Evolutionary conservation across 2,888 invertebrate genomes (phyloP).

Genomic region (Sminthurinus aureus): DNA sequence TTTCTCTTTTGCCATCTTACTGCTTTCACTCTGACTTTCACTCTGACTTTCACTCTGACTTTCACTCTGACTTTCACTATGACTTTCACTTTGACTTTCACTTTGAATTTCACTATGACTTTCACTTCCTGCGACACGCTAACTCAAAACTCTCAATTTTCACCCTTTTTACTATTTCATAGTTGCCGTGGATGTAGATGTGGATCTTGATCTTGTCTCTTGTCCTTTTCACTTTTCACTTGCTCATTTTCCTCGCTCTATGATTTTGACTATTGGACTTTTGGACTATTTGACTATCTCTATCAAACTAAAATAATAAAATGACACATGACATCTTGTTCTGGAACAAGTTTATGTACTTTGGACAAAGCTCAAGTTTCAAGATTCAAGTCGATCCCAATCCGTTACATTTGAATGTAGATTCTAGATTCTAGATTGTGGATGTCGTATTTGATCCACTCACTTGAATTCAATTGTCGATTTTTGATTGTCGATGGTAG

Average conservation of each 20-base stretch:
- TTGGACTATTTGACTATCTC: no score
- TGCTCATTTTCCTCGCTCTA: no score
- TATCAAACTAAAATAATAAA: conserved; percentile 6
- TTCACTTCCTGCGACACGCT: no score
- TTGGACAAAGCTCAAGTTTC: no score
- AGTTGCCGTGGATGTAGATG: neutral
- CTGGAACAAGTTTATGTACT: neutral
- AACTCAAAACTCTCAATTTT: conserved; percentile 5
- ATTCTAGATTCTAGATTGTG: neutral
- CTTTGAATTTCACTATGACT: no score
- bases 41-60: no score
- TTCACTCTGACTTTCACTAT: no score
- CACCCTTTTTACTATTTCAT: neutral
- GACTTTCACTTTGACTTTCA: no score
- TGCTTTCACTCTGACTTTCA: no score
- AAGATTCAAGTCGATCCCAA: no score
- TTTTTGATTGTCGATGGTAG: no score
- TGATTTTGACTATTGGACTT: no score
- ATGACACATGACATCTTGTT: conserved; percentile 18
- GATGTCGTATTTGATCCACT: neutral
- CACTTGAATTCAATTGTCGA: neutral
- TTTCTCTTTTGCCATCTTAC: neutral
- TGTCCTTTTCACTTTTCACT: neutral
- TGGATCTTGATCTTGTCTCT: conserved; percentile 8
- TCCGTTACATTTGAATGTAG: neutral